phyloP scores from a whole-genome alignment of 2,888 invertebrate species.

The Sinentomon sp. region DNA sequence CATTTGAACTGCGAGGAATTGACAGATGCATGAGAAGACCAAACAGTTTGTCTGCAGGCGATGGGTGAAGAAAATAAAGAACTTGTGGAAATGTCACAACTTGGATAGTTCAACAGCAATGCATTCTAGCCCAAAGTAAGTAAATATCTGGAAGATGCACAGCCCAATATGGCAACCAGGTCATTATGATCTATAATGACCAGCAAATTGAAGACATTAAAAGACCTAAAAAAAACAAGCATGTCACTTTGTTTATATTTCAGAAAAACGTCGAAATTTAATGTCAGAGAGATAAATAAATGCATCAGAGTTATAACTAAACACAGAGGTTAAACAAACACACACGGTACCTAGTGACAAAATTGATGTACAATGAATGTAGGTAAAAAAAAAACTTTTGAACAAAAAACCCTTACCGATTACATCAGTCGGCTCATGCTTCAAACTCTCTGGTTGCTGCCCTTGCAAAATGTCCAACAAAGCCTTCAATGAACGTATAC shows the following conservation, averaged over 20 bases:
- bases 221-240: too few relatives aligned
- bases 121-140: conserved; percentile 13
- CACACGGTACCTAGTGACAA: too few relatives aligned
- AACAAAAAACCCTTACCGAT: conserved; percentile 24
- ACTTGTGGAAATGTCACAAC: too few relatives aligned
- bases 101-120: conserved; percentile 13
- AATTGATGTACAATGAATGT: background rate
- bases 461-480: conserved; percentile 74
- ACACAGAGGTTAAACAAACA: background rate
- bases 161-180: too few relatives aligned
- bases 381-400: conserved; percentile 2
- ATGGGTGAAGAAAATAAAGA: too few relatives aligned
- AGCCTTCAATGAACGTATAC: conserved; percentile 62
- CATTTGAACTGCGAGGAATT: conserved; percentile 33
- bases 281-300: too few relatives aligned
- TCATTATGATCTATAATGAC: too few relatives aligned
- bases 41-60: conserved; percentile 49
- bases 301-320: background rate
- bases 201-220: too few relatives aligned
- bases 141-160: background rate
- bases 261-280: too few relatives aligned
- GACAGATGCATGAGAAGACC: conserved; percentile 56
- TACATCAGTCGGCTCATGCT: conserved; percentile 48
- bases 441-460: conserved; percentile 56
- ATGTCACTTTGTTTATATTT: too few relatives aligned